Evolutionary conservation across 2,888 invertebrate species (phyloP).

Genomic region (Euproctis similis): DNA sequence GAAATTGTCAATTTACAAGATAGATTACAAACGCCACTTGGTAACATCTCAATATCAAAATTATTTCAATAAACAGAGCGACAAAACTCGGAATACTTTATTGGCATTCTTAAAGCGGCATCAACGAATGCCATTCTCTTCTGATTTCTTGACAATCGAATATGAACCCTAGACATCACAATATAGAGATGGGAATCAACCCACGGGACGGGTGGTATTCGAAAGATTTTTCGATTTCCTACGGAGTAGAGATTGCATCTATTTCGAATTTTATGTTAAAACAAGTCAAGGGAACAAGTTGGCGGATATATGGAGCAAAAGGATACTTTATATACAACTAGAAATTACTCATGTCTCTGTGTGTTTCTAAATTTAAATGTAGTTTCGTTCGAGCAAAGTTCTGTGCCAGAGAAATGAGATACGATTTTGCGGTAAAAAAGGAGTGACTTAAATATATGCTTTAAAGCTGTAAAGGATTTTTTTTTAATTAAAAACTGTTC

Average conservation of each 20-base stretch:
- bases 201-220: slow-evolving; percentile 14
- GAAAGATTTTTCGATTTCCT: slow-evolving; percentile 26
- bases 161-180: slow-evolving; percentile 21
- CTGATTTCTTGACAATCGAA: slow-evolving; percentile 16
- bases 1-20: neutral
- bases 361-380: too few relatives aligned
- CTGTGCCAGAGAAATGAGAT: too few relatives aligned
- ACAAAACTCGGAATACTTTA: slow-evolving; percentile 20
- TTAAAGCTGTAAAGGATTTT: too few relatives aligned
- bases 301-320: slow-evolving; percentile 39
- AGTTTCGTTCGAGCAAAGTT: too few relatives aligned
- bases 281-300: slow-evolving; percentile 36
- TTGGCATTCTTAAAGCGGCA: slow-evolving; percentile 25
- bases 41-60: slow-evolving; percentile 9
- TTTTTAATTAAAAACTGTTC: too few relatives aligned
- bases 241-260: slow-evolving; percentile 49
- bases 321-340: too few relatives aligned
- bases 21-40: slow-evolving; percentile 3
- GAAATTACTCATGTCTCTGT: too few relatives aligned
- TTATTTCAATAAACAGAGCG: slow-evolving; percentile 24
- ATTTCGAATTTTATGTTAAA: slow-evolving; percentile 51
- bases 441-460: too few relatives aligned
- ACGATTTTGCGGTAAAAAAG: too few relatives aligned
- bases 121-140: slow-evolving; percentile 19
- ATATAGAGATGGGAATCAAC: slow-evolving; percentile 21